These are phyloP conservation scores for Pandion haliaetus DNA, from an alignment of 2,113 vertebrate species.

Conservation along the genomic window DNA sequence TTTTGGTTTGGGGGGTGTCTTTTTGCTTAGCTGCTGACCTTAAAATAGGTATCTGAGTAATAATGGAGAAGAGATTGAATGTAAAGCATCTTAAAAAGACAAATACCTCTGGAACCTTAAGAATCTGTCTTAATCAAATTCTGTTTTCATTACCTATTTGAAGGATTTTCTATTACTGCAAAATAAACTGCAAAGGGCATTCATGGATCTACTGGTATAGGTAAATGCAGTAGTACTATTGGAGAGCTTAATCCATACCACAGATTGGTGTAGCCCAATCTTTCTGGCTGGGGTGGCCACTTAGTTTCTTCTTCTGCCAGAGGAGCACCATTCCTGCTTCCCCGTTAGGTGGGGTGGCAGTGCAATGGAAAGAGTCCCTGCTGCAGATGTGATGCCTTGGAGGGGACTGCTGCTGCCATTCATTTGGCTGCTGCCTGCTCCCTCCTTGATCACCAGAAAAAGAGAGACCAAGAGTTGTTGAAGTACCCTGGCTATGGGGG, in stretches of 20 bases:
- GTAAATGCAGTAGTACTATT: neutral
- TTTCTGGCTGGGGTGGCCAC: neutral
- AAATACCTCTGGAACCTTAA: neutral
- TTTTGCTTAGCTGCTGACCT: neutral
- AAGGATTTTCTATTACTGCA: neutral
- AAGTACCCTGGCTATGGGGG: neutral
- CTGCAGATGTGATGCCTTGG: rapidly evolving
- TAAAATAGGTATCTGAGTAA: neutral
- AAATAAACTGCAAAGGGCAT: neutral
- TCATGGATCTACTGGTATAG: neutral
- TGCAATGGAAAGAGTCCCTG: neutral
- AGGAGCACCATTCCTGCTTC: neutral
- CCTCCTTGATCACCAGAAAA: neutral
- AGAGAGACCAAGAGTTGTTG: neutral
- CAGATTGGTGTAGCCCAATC: neutral
- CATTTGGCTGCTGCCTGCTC: neutral
- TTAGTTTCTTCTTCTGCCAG: neutral
- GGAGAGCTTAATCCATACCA: neutral
- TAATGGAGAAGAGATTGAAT: neutral
- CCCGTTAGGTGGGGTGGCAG: rapidly evolving
- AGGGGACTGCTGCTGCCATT: neutral
- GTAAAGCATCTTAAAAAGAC: neutral
- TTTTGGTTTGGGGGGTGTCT: neutral
- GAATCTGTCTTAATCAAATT: neutral
- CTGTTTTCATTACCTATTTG: neutral